phyloP scores from a whole-genome alignment of 2,113 vertebrate genomes.

The Entelurus aequoreus region DNA sequence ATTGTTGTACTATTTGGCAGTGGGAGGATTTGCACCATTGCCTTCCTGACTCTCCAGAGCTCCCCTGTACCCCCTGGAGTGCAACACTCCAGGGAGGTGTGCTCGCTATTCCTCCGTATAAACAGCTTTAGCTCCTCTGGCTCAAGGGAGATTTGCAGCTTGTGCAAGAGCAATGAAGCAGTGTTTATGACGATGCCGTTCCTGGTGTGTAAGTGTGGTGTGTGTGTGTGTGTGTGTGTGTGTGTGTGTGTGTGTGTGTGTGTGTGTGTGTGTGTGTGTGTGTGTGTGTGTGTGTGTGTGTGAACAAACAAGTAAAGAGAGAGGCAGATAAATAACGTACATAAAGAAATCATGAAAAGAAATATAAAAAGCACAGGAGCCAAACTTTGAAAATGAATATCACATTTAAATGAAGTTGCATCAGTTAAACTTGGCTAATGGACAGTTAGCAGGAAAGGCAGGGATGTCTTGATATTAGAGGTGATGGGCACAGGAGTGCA shows the following conservation, averaged over 20 bases:
- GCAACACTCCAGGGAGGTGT: conserved; percentile 35
- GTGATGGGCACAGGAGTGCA: conserved; percentile 32
- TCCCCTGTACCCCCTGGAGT: conserved; percentile 32
- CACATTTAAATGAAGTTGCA: conserved; percentile 30
- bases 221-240: neutral
- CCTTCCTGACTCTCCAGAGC: conserved; percentile 18
- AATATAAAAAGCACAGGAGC: conserved; percentile 14
- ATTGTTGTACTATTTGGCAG: conserved; percentile 3
- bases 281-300: neutral
- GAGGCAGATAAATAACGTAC: neutral
- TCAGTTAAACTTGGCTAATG: conserved; percentile 27
- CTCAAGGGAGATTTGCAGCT: conserved; percentile 50
- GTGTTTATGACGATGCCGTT: conserved; percentile 34
- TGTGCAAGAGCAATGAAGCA: conserved; percentile 40
- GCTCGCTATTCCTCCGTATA: conserved; percentile 37
- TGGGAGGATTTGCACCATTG: conserved; percentile 24
- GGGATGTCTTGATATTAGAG: conserved; percentile 40
- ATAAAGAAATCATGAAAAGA: neutral
- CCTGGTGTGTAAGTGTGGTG: conserved; percentile 6
- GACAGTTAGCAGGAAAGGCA: conserved; percentile 41
- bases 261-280: neutral
- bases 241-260: neutral
- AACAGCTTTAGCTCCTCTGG: conserved; percentile 49
- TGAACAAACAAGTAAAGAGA: conserved; percentile 9
- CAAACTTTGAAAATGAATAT: conserved; percentile 28